Evolutionary conservation across 2,113 vertebrate species (phyloP).

Genomic region (Entomyzon cyanotis): DNA sequence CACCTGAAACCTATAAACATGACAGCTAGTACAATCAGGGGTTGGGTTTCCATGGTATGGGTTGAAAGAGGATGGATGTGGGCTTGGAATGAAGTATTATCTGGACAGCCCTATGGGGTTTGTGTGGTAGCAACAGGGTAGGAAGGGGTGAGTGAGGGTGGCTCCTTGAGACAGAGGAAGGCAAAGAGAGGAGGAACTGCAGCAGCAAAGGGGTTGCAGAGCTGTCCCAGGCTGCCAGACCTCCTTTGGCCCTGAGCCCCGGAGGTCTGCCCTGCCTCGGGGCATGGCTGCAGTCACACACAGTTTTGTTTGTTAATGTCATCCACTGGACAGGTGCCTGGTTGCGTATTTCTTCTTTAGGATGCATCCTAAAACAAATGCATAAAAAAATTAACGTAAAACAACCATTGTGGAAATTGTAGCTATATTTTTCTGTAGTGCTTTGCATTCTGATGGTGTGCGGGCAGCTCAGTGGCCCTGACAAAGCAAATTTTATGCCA

Average conservation of each 20-base stretch:
- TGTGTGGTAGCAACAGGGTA: background rate
- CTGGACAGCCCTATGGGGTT: background rate
- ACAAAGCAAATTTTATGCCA: background rate
- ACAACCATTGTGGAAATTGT: background rate
- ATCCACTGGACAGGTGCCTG: background rate
- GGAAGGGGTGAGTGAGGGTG: background rate
- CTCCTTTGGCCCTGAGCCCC: rapidly evolving
- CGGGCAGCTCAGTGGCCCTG: background rate
- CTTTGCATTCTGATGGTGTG: background rate
- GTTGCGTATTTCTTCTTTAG: background rate
- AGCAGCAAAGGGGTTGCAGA: background rate
- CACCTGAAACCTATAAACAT: background rate
- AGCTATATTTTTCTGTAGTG: background rate
- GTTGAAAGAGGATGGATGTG: background rate
- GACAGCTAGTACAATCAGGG: background rate
- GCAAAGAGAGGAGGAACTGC: background rate
- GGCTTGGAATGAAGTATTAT: background rate
- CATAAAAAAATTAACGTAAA: background rate
- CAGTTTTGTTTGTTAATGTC: background rate
- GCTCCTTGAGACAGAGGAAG: background rate
- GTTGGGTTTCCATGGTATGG: rapidly evolving
- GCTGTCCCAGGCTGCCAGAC: background rate
- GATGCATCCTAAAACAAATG: background rate
- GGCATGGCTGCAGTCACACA: background rate
- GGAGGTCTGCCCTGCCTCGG: background rate